Evolutionary conservation across 2,797 vertebrate genomes (phyloP).

Genomic region (Fratercula arctica): DNA sequence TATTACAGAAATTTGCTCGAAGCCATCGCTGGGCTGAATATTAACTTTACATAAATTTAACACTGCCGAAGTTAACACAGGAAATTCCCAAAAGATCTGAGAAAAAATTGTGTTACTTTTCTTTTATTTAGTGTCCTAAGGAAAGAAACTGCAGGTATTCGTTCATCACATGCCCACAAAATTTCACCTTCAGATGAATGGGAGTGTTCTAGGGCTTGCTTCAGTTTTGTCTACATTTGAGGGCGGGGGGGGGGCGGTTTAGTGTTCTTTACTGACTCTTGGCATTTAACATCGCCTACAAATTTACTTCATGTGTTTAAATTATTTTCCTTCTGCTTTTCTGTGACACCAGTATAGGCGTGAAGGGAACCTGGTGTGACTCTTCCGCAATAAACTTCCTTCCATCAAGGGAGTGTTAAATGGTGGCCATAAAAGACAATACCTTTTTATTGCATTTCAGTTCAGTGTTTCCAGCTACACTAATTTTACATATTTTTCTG

Average conservation of each 20-base stretch:
- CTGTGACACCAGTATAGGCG: neutral
- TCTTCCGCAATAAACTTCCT: neutral
- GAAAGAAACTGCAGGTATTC: slow-evolving; percentile 20
- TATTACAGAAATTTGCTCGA: neutral
- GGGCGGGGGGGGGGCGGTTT: rapidly evolving
- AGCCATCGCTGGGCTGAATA: slow-evolving; percentile 53
- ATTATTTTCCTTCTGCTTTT: neutral
- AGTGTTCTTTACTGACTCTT: neutral
- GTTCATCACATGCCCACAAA: neutral
- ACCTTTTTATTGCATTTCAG: neutral
- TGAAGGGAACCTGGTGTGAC: neutral
- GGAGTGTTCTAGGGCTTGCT: neutral
- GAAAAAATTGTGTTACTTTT: slow-evolving; percentile 34
- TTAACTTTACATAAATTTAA: slow-evolving; percentile 61
- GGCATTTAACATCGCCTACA: neutral
- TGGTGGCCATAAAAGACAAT: neutral
- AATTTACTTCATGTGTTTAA: neutral
- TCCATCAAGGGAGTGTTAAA: neutral
- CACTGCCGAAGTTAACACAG: slow-evolving; percentile 47
- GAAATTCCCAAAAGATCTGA: slow-evolving; percentile 56
- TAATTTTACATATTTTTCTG: neutral
- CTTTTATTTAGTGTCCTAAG: slow-evolving; percentile 39
- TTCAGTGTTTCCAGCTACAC: neutral
- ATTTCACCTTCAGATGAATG: neutral
- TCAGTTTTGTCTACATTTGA: neutral